These are phyloP conservation scores for Scaptomyza caliginosa DNA, from an alignment of 2,888 invertebrate species.

Conservation along the genomic window DNA sequence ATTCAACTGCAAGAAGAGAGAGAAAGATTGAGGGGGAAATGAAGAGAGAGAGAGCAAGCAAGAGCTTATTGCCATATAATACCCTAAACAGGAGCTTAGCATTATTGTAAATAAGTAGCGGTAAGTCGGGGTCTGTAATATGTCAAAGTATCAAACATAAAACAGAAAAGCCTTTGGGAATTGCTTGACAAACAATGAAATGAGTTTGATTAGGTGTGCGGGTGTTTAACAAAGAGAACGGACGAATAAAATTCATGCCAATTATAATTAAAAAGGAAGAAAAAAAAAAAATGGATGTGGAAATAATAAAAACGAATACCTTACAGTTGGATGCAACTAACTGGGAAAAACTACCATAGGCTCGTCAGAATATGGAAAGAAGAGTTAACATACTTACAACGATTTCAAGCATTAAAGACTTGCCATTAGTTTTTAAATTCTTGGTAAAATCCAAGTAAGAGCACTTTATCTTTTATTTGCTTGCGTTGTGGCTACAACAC, in stretches of 20 bases:
- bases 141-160: slow-evolving; percentile 44
- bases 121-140: slow-evolving; percentile 22
- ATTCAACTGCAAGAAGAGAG: too few relatives aligned
- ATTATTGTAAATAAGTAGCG: slow-evolving; percentile 43
- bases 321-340: background rate
- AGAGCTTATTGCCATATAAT: slow-evolving; percentile 67
- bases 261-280: background rate
- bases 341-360: too few relatives aligned
- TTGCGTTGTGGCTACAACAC: too few relatives aligned
- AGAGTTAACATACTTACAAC: too few relatives aligned
- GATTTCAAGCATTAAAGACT: too few relatives aligned
- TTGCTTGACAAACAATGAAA: slow-evolving; percentile 34
- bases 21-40: background rate
- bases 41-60: background rate
- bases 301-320: background rate
- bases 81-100: slow-evolving; percentile 70
- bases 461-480: too few relatives aligned
- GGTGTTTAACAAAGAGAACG: background rate
- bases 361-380: too few relatives aligned
- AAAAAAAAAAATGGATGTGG: slow-evolving; percentile 12
- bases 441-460: too few relatives aligned
- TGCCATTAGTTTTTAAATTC: too few relatives aligned
- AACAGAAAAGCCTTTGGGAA: slow-evolving; percentile 25
- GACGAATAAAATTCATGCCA: background rate
- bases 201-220: slow-evolving; percentile 13